Evolutionary conservation across 2,888 invertebrate genomes (phyloP), one percentile per base, ranked within the genome.

Genomic region (Yponomeuta sedellus): DNA sequence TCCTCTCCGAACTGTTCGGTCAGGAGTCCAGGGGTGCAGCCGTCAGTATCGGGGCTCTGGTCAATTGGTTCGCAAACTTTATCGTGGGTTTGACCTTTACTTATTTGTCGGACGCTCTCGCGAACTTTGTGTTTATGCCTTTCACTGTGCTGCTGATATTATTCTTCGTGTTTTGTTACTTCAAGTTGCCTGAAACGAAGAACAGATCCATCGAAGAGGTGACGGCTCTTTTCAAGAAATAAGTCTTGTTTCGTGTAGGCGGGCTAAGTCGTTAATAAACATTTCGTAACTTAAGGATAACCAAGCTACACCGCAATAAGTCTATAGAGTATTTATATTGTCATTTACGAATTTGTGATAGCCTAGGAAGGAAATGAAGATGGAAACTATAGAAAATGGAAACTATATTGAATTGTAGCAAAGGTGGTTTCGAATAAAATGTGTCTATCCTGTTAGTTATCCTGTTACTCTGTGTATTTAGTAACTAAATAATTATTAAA

Each of bases 1-100:
- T 92, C 52, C 70, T 92, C 68, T 91, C 92, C 0, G 92, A 92
- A 72, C 69, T 92, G 72, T 92, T 92, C 72, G 88, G 88, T 0
- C 91, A 91, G 71, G 90, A 91, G 2, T 84, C 92, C 1, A 77
- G 92, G 64, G 88, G 89, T 67, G 89, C 91, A 10, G 92, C 92
- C 0, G 91, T 92, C 12, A 91, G 92, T 67, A 83, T 91, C 0
- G 92, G 91, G 3, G 91, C 92, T 16, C 76, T 90, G 2, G 86
- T 91, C 66, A 92, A 92, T 74, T 92, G 92, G 92, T 83, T 91
- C 63, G 91, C 92, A 12, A 92, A 92, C 76, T 91, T 92, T 67
- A 75, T 91, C n/a, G 87, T 92, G n/a, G 90, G 91, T 1, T 73
- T 92, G 10, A 79, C 86, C 0, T 92, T 92, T 74, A 82, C 89